Base-by-base conservation (phyloP, 2,797 vertebrate species). In the Dromococcyx pavoninus region DNA sequence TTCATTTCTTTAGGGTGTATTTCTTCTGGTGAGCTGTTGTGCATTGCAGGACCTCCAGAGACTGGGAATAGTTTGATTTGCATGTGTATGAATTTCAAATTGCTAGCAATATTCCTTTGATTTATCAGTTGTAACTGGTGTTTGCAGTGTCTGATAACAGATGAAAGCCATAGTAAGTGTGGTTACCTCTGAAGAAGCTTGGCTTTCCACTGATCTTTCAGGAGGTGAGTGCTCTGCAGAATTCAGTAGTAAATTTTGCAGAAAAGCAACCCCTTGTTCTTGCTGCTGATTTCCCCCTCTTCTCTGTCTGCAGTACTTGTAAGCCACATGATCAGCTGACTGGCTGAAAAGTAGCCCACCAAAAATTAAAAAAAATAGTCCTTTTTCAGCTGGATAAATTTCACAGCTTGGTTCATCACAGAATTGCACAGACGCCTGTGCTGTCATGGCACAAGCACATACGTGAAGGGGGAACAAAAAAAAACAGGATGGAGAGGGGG, bases 101-200 rank as follows among this genome's bases (percentile, higher is more conserved):
- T 5, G 17, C 28, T 21, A 4, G 39, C 0, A 1, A 11, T 65
- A 41, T 43, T 69, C 13, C 64, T 16, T 30, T 16, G 72, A 16
- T 46, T 5, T 6, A 5, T 5, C 32, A 79, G 33, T 8, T 54
- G 32, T 14, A 44, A 21, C 1, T 4, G 56, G 6, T 15, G 48
- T 25, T 62, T 17, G 39, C 5, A 4, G 5, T 3, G 9, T 50
- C 60, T 4, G 76, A 23, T 58, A 54, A 56, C 39, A 32, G 57
- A 17, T 17, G 65, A 30, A 37, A 80, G 30, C 35, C 35, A 11
- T 2, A 35, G 4, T 14, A 18, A 54, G 23, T 0, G 2, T 10
- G 60, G 19, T 37, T 77, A 44, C 32, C 33, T 28, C 50, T 48
- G 56, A 48, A 54, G 76, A 23, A 61, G 43, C 46, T 37, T 13